Base-by-base conservation (phyloP, 2,113 vertebrate species). In the Stictonetta naevosa region DNA sequence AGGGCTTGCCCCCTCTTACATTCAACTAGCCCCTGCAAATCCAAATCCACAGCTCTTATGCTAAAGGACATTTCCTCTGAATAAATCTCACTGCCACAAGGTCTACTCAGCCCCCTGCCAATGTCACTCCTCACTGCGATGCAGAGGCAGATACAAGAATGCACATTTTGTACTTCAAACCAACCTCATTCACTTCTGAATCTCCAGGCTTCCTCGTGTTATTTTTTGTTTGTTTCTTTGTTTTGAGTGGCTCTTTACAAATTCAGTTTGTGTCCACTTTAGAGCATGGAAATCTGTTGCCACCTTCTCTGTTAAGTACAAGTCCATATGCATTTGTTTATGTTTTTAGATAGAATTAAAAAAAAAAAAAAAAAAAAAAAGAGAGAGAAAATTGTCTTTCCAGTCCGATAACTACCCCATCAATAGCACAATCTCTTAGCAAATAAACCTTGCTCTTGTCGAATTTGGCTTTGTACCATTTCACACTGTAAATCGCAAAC, bases 401-500 rank as follows among this genome's bases (percentile, higher is more conserved):
- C 56, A 88, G 80, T 73, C 40, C 71, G 44, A 84, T 75, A 93
- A 59, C 36, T 82, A 63, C 59, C 42, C 33, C 46, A 93, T 42
- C 7, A 19, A 71, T 79, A 71, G 80, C 88, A 85, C 76, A 72
- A 69, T 62, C 50, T 91, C 93, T 92, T 90, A 89, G 81, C 95
- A 96, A 90, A 97, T 74, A 91, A 97, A 96, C 76, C 92, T 93
- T 69, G 17, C 28, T 95, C 69, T 72, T 86, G 62, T 28, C 90
- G 56, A 92, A 83, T 76, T 88, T 96, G 90, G 93, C 90, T 95
- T 85, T 84, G 36, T 68, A 86, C 95, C 90, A 96, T 69, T 71
- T 85, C 85, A 73, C 82, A 87, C 93, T 96, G 94, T 93, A 95
- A 96, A 96, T 42, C 85, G 94, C 83, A 96, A 97, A 94, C 62